Evolutionary conservation across 2,113 vertebrate genomes (phyloP), one percentile per base, ranked within the genome.

Genomic region (Eubucco bourcierii): DNA sequence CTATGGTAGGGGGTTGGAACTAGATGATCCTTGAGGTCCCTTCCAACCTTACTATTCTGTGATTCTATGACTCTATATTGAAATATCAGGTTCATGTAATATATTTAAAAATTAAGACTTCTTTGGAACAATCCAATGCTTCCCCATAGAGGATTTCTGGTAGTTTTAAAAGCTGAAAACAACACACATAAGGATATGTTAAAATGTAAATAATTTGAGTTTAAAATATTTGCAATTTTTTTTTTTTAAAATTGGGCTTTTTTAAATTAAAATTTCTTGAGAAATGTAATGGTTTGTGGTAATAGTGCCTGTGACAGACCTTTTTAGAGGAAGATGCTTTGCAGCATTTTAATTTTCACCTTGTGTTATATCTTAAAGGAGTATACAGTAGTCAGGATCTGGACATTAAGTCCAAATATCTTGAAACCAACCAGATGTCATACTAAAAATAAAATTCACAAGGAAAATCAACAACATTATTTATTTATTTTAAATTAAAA

Each of bases 401-500:
- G 4, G 64, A 17, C 76, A 64, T 33, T 56, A 74, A 76, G 15
- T 39, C 34, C 37, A 86, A 75, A 72, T 46, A 81, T 1, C 37
- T 83, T 80, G 31, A 84, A 93, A 90, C 4, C 20, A 85, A 71
- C 15, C 61, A 92, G n/a, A 74, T 63, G 41, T 46, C 39, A 70
- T 13, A 52, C 46, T 66, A 66, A 85, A 80, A 77, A 34, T 34
- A 80, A 88, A 83, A 78, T 39, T 77, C 28, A 27, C 5, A 31
- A 34, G 53, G 20, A 88, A 82, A 80, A 80, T n/a, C 59, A 90
- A 56, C 5, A 41, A 7, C 4, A 33, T 65, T 70, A 58, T 74
- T 92, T 85, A 76, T 63, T 82, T 68, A 83, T 50, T 78, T 90
- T 52, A 83, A 80, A 94, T 78, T 56, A 65, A 80, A 91, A 67